These are phyloP conservation scores for Notocelia uddmanniana DNA, from an alignment of 2,888 invertebrate genomes.

Conservation along the genomic window DNA sequence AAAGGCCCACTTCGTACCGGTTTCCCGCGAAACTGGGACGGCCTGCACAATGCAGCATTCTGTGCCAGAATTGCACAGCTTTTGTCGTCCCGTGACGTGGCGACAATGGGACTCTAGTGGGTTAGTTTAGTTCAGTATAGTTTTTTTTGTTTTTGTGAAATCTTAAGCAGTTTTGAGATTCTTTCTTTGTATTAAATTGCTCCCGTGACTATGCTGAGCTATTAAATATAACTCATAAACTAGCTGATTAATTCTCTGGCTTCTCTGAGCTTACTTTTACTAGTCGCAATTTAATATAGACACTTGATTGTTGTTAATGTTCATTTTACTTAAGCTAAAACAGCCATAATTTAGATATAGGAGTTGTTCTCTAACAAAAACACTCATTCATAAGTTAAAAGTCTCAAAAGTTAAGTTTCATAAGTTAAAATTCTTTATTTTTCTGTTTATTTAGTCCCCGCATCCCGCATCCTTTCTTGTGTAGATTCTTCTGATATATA, in stretches of 20 bases:
- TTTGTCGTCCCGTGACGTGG: conserved; percentile 41
- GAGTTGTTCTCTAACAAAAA: too few relatives aligned
- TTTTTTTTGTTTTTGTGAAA: neutral
- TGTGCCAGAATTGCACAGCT: conserved; percentile 37
- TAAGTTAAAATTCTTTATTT: too few relatives aligned
- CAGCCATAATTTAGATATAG: too few relatives aligned
- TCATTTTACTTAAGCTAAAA: too few relatives aligned
- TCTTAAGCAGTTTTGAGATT: neutral
- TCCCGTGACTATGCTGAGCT: too few relatives aligned
- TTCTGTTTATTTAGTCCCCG: neutral
- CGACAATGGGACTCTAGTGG: conserved; percentile 25
- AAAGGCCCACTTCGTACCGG: conserved; percentile 41
- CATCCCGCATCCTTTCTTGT: neutral
- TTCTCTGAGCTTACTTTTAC: too few relatives aligned
- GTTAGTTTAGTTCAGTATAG: conserved; percentile 26
- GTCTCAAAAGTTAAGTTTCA: too few relatives aligned
- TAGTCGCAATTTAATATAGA: too few relatives aligned
- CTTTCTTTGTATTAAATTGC: neutral
- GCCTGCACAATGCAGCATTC: conserved; percentile 34
- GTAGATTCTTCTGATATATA: neutral
- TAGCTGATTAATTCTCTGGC: neutral
- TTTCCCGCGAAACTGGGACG: conserved; percentile 43
- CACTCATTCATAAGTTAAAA: too few relatives aligned
- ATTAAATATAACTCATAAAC: neutral
- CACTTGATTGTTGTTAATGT: too few relatives aligned